Evolutionary conservation across 2,797 vertebrate genomes (phyloP), one percentile per base, ranked within the genome.

Genomic region (Acrossocheilus wenchowensis): DNA sequence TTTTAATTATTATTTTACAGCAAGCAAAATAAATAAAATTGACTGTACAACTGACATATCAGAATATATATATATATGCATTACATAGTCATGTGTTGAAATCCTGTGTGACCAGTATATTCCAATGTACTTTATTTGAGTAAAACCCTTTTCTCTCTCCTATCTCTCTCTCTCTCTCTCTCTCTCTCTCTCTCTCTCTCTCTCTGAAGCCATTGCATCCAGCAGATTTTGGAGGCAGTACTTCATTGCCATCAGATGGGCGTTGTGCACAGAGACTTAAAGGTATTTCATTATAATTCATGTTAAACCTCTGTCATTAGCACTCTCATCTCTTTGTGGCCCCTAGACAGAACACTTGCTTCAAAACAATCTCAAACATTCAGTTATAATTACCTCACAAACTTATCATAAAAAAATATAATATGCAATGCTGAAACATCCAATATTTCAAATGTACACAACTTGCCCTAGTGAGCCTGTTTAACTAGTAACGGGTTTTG

Each of bases 181-280:
- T 50, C 4, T 2, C 48, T 5, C 50, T 17, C 15, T 12, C 15
- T 57, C 36, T 36, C 9, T 11, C 9, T 34, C 11, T 41, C 39
- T 48, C 3, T 3, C 15, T 68, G 26, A n/a, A 90, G 90, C 68
- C 90, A 90, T 50, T 99, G 98, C 91, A 99, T 99, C 92, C 98
- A 99, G 95, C 98, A 99, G 95, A 99, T 99, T 89, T 87, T 99
- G 92, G 98, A 99, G 92, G 98, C 98, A 0, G 98, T 99, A 86
- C 96, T 99, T 36, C 98, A 99, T 86, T 99, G 98, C 94, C 98
- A 99, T 91, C 98, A 99, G 95, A 99, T 98, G 97, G 98, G 97
- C 1, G 98, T 99, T 71, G 98, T 99, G 54, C 98, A 99, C 89
- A 92, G 98, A 85, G 98, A 99, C 92, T 94, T 99, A 83, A 99